These are phyloP conservation scores for Scolopax rusticola DNA, from an alignment of 2,797 vertebrate species.

Conservation along the genomic window DNA sequence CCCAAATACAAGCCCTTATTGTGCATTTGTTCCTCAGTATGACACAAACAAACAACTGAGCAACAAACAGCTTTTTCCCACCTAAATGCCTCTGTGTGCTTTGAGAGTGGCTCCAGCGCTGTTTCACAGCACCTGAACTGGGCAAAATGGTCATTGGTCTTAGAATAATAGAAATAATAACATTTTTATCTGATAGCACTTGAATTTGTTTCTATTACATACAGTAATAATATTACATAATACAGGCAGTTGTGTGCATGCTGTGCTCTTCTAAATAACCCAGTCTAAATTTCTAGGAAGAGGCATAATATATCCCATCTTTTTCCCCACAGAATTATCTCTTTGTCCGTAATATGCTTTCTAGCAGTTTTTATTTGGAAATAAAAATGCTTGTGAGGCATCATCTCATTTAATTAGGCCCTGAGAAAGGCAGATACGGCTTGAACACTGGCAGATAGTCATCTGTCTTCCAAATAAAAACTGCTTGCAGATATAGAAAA, in stretches of 20 bases:
- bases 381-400: slow-evolving; percentile 36
- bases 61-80: neutral
- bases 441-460: slow-evolving; percentile 8
- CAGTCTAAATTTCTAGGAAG: neutral
- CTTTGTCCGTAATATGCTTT: slow-evolving; percentile 23
- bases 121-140: neutral
- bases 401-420: slow-evolving; percentile 48
- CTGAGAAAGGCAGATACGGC: slow-evolving; percentile 23
- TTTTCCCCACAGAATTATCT: neutral
- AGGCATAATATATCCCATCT: neutral
- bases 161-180: neutral
- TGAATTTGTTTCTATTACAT: neutral
- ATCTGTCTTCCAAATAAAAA: slow-evolving; percentile 58
- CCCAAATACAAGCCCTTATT: neutral
- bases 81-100: neutral
- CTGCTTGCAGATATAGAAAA: slow-evolving; percentile 25
- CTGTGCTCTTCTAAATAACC: neutral
- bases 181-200: neutral
- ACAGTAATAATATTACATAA: neutral
- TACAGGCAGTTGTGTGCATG: neutral
- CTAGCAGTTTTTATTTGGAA: slow-evolving; percentile 58
- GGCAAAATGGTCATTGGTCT: neutral
- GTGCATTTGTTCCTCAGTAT: neutral
- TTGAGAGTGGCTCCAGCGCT: neutral
- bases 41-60: neutral